phyloP scores from a whole-genome alignment of 2,888 invertebrate genomes.

The Xanthia togata region DNA sequence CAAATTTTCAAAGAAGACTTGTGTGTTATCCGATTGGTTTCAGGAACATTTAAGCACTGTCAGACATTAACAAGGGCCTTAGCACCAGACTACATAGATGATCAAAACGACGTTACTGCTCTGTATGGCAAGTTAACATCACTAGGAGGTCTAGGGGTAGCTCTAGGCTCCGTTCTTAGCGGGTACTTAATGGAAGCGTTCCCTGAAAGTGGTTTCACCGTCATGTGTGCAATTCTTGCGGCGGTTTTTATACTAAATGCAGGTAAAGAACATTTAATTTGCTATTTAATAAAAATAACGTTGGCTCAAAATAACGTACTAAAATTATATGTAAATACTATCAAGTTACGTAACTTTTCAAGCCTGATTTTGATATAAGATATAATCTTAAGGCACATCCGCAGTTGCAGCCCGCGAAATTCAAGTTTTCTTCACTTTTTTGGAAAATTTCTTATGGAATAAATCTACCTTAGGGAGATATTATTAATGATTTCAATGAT shows the following conservation, averaged over 20 bases:
- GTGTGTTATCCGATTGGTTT: slow-evolving; percentile 40
- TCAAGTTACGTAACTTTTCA: neutral
- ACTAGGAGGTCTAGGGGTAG: slow-evolving; percentile 91
- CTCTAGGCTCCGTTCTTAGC: slow-evolving; percentile 91
- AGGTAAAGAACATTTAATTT: slow-evolving; percentile 59
- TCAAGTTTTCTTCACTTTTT: too few relatives aligned
- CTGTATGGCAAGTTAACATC: slow-evolving; percentile 91
- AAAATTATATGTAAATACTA: too few relatives aligned
- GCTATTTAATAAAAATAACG: neutral
- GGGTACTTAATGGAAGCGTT: slow-evolving; percentile 89
- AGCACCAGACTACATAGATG: slow-evolving; percentile 87
- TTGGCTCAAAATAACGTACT: too few relatives aligned
- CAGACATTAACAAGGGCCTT: slow-evolving; percentile 91
- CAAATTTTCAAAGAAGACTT: too few relatives aligned
- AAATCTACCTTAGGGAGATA: too few relatives aligned
- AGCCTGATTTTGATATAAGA: neutral
- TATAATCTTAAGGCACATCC: too few relatives aligned
- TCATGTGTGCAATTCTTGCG: slow-evolving; percentile 78
- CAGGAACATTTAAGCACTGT: slow-evolving; percentile 92
- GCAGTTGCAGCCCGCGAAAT: too few relatives aligned
- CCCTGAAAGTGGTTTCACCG: slow-evolving; percentile 86
- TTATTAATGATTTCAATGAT: too few relatives aligned
- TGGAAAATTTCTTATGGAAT: too few relatives aligned
- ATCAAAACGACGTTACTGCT: slow-evolving; percentile 81
- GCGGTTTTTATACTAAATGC: slow-evolving; percentile 70